Conservation (phyloP, 1,140 invertebrate genomes). For the Lepidurus apus region DNA sequence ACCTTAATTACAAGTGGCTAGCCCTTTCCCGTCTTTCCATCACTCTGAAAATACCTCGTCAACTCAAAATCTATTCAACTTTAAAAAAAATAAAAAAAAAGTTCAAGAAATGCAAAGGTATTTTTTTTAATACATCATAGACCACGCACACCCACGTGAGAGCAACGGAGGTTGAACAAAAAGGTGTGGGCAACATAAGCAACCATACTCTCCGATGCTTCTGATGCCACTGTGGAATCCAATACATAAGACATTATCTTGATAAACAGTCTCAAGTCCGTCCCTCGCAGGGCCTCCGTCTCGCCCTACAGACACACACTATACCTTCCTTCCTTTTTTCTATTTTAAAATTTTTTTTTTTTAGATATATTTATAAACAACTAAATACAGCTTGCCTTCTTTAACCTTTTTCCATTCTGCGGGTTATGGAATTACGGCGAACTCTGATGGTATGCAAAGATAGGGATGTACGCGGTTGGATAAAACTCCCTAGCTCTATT, state of each 20-base stretch:
- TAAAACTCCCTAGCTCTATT: neutral
- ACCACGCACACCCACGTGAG: neutral
- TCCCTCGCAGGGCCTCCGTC: neutral
- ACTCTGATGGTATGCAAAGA: neutral
- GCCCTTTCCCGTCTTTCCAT: neutral
- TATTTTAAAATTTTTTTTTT: neutral
- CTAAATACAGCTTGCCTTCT: neutral
- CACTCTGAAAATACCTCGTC: slow-evolving; percentile 6
- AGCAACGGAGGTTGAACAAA: neutral
- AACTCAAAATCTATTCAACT: neutral
- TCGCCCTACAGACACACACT: neutral
- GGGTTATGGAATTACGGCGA: neutral
- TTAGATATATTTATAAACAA: neutral
- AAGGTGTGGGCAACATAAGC: neutral
- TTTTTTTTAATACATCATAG: neutral
- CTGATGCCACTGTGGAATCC: slow-evolving; percentile 12
- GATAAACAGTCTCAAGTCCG: neutral
- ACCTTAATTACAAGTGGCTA: neutral
- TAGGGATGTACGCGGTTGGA: neutral
- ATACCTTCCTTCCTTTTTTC: neutral
- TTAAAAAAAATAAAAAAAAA: neutral
- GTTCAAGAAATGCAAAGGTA: neutral
- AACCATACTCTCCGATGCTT: slow-evolving; percentile 6
- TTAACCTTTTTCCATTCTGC: neutral
- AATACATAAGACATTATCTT: slow-evolving; percentile 19